Conservation (phyloP, 1,140 invertebrate species). For the Drosophila virilis region DNA sequence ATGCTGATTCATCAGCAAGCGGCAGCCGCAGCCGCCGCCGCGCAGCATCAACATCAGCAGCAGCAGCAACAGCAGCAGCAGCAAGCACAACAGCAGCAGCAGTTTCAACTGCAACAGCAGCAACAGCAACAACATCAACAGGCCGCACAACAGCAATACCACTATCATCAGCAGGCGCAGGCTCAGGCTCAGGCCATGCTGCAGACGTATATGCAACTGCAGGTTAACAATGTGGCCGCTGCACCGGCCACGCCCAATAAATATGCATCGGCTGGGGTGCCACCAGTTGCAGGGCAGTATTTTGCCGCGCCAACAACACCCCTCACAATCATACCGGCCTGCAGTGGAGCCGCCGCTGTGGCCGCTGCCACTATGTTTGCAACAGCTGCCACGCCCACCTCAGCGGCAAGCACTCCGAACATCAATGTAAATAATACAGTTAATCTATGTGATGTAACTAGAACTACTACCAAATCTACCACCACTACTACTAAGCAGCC, state of each 20-base stretch:
- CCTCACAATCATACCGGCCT: constrained; percentile 74
- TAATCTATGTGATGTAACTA: constrained; percentile 83
- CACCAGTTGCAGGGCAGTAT: constrained; percentile 55
- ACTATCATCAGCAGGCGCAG: constrained; percentile 68
- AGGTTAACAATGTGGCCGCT: constrained; percentile 73
- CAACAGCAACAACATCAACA: constrained; percentile 54
- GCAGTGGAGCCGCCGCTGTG: constrained; percentile 65
- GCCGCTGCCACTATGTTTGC: constrained; percentile 73
- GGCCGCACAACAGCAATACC: constrained; percentile 69
- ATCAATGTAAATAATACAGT: constrained; percentile 83
- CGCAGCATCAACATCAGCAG: constrained; percentile 54
- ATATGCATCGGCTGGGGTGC: constrained; percentile 41
- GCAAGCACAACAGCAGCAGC: constrained; percentile 43
- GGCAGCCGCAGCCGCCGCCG: constrained; percentile 56
- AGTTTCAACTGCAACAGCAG: constrained; percentile 31
- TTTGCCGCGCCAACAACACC: constrained; percentile 74
- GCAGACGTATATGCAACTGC: constrained; percentile 81
- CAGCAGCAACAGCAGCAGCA: constrained; percentile 46
- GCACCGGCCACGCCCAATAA: constrained; percentile 73
- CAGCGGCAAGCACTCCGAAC: constrained; percentile 77
- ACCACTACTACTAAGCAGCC: constrained; percentile 77
- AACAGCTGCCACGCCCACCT: constrained; percentile 71
- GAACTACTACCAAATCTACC: constrained; percentile 81
- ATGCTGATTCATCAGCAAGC: constrained; percentile 60
- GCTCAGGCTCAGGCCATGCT: constrained; percentile 76